Conservation (phyloP, 92 coral and sea anemone genomes). For the Epizoanthus stellaris region DNA sequence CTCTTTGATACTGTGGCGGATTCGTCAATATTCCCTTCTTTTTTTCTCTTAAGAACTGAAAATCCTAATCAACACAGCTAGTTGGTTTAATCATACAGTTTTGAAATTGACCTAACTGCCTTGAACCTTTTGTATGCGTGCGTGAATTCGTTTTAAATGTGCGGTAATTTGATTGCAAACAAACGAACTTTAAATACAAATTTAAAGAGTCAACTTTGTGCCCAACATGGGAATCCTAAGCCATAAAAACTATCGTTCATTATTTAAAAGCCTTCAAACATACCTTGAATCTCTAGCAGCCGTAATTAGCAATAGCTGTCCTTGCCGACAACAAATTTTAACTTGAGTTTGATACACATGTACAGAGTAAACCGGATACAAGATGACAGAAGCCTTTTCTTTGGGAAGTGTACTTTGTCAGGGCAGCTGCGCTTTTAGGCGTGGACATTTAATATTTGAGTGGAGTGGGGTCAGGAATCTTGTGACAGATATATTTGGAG, state of each 20-base stretch:
- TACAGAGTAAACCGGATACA: background rate
- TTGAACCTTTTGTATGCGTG: background rate
- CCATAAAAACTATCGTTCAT: too few species aligned
- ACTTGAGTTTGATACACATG: background rate
- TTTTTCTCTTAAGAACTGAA: too few species aligned
- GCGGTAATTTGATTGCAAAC: constrained; percentile 1
- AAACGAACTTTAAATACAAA: constrained; percentile 8
- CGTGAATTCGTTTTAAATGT: constrained; percentile 2
- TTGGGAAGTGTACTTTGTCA: background rate
- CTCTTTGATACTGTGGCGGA: too few species aligned
- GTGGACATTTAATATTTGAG: too few species aligned
- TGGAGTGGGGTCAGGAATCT: too few species aligned
- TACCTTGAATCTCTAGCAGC: too few species aligned
- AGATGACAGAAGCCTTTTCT: background rate
- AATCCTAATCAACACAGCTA: too few species aligned
- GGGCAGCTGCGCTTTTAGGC: background rate
- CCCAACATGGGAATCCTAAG: too few species aligned
- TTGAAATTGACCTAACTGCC: background rate
- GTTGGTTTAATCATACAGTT: background rate
- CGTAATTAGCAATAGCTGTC: too few species aligned
- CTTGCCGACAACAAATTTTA: background rate
- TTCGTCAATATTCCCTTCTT: too few species aligned
- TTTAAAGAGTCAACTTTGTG: background rate
- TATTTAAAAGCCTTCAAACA: too few species aligned
- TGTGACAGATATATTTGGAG: too few species aligned